Conservation (phyloP, 1,140 invertebrate species). For the Platyscapa corneri region DNA sequence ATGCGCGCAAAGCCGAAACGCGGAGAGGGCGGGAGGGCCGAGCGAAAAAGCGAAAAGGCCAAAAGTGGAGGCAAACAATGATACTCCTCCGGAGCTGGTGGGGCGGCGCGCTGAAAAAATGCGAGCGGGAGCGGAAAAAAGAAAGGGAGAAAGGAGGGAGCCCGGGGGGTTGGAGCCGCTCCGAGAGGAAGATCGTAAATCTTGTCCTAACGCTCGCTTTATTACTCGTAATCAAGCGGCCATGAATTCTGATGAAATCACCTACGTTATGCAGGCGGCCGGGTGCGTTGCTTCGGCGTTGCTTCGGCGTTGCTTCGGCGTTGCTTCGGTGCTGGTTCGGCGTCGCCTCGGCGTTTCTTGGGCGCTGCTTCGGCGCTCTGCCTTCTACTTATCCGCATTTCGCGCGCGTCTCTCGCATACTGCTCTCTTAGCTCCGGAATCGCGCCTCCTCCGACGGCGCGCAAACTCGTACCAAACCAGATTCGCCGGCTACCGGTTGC, state of each 20-base stretch:
- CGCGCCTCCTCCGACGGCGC: conserved; percentile 46
- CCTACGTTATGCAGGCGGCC: conserved; percentile 58
- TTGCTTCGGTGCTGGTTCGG: not conserved
- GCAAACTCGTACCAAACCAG: conserved; percentile 2
- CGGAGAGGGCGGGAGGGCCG: not conserved
- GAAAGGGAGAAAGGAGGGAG: conserved; percentile 19
- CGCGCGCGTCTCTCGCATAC: conserved; percentile 45
- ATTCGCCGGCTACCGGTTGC: conserved; percentile 18
- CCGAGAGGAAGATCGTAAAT: conserved; percentile 66
- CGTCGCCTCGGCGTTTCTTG: conserved; percentile 8
- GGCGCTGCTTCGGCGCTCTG: conserved; percentile 46
- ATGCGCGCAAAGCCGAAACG: not conserved
- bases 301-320: not conserved
- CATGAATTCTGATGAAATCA: conserved; percentile 73
- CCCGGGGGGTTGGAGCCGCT: not conserved
- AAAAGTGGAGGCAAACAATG: conserved; percentile 20
- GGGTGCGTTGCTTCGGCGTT: too few species aligned
- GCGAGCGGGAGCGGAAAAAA: not conserved
- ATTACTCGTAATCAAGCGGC: conserved; percentile 74
- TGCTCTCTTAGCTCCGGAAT: conserved; percentile 25
- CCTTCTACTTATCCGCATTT: conserved; percentile 65
- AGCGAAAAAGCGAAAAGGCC: not conserved
- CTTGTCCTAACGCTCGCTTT: conserved; percentile 72
- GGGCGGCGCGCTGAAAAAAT: not conserved
- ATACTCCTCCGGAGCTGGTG: not conserved